Conservation (phyloP, 2,113 vertebrate genomes). For the Mormyrus iriodes region DNA sequence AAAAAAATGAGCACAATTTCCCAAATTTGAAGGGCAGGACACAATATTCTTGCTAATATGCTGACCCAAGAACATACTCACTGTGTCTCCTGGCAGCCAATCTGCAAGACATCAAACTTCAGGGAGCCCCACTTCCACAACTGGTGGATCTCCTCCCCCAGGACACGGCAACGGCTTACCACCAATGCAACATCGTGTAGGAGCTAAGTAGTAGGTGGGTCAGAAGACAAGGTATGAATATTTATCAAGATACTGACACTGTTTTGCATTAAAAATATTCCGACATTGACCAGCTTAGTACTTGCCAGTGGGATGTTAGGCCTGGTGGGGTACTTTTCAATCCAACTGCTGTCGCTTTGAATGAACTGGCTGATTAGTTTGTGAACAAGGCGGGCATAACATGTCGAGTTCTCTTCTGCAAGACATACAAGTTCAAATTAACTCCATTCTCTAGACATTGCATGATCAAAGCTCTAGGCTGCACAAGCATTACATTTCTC, state of each 20-base stretch:
- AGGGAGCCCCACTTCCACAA: constrained; percentile 56
- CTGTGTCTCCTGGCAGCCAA: constrained; percentile 50
- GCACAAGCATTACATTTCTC: not conserved
- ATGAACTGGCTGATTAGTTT: constrained; percentile 48
- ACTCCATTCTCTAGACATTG: not conserved
- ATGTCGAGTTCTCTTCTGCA: constrained; percentile 45
- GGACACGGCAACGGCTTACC: constrained; percentile 56
- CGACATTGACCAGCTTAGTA: not conserved
- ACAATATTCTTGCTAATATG: not conserved
- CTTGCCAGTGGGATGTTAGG: constrained; percentile 48
- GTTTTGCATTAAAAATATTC: not conserved
- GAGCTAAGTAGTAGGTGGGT: constrained; percentile 43
- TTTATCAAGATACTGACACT: not conserved
- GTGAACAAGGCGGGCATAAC: constrained; percentile 52
- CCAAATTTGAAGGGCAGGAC: not conserved
- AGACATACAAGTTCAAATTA: not conserved
- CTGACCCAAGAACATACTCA: constrained; percentile 33
- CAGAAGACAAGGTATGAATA: not conserved
- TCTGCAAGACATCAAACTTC: constrained; percentile 48
- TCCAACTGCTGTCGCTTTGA: constrained; percentile 40
- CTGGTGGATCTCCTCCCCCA: constrained; percentile 60
- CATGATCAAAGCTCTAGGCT: not conserved
- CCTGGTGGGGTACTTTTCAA: constrained; percentile 51
- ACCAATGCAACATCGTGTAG: constrained; percentile 58
- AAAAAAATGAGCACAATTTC: not conserved